Evolutionary conservation across 2,888 invertebrate genomes (phyloP), one percentile per base, ranked within the genome.

Genomic region (Lycia hirtaria): DNA sequence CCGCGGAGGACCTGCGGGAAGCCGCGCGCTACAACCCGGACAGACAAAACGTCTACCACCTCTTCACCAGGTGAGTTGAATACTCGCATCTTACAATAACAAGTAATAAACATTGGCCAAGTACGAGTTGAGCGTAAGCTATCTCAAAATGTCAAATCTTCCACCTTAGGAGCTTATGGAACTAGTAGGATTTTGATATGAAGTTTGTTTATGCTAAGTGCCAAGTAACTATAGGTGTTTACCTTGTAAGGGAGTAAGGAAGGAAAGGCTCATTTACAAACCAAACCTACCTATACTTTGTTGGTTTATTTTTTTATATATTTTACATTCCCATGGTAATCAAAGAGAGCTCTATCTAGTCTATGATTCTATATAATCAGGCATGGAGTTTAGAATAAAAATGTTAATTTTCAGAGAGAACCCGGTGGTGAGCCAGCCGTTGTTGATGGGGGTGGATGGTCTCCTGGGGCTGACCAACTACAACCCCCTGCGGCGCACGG

Each of bases 401-500:
- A 30, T n/a, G 2, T 24, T 26, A 17, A n/a, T 7, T 68, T 67
- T 0, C 65, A 83, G 81, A 60, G 54, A 38, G 0, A 85, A 84
- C 51, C 83, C 80, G 0, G 56, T 64, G 0, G 69, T 75, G 0
- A 83, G 83, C 55, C 84, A 83, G 62, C 83, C 83, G 0, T 37
- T 84, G 0, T 53, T 79, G 0, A 26, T 73, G 0, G 76, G 74
- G 0, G 62, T 50, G 0, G 56, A 56, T 0, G 70, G 68, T 2
- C 70, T 76, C 0, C 67, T 85, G 0, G 63, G 68, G 0, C 24
- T 61, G 0, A 77, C 80, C 0, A 78, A 82, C 69, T 84, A 73
- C 65, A 63, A 73, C 26, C 7, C 80, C 0, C 26, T 20, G 0
- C 65, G 76, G 0, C 69, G 81, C 5, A 83, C 82, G 0, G 48